Evolutionary conservation across 2,113 vertebrate genomes (phyloP), one percentile per base, ranked within the genome.

Genomic region (Dasyornis broadbenti): DNA sequence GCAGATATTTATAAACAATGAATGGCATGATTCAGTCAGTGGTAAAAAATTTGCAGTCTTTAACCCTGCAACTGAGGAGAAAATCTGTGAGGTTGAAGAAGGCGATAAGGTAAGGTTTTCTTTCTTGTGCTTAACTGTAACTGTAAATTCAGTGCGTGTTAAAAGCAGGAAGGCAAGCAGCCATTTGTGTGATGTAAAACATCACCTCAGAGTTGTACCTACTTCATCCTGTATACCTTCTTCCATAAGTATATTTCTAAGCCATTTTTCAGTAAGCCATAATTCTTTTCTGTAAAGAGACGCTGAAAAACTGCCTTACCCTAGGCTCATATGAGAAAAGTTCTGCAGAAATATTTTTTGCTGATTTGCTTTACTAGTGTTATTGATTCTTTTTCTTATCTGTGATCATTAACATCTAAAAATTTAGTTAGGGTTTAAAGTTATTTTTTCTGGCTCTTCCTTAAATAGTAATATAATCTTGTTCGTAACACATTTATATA

Each of bases 1-100:
- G 9, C 92, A 99, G 99, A 98, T 99, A 96, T 99, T 99, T 91
- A 99, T 99, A 94, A 98, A 98, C 91, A 99, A 99, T 42, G 98
- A 99, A 72, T 99, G 99, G 99, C 98, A 98, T 44, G 71, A 98
- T 61, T 98, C 99, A 1, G 79, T 96, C 84, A 98, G 98, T 73
- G 98, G 98, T 30, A 98, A 98, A 95, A 99, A 98, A 95, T 98
- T 99, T 89, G 95, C 96, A 28, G 98, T 99, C 64, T 84, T 97
- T 76, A 98, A 99, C 87, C 99, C 99, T 3, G 98, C 98, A 39
- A 98, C 97, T 2, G 98, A 98, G 83, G 98, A 98, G 90, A 97
- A 98, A 91, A 98, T 99, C 82, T 99, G 98, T 87, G 98, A 99
- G 3, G 97, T 99, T 37, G 98, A 98, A 97, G 99, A 99, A 97